These are phyloP conservation scores for Graphium colonna DNA, from an alignment of 2,888 invertebrate genomes.

Conservation along the genomic window DNA sequence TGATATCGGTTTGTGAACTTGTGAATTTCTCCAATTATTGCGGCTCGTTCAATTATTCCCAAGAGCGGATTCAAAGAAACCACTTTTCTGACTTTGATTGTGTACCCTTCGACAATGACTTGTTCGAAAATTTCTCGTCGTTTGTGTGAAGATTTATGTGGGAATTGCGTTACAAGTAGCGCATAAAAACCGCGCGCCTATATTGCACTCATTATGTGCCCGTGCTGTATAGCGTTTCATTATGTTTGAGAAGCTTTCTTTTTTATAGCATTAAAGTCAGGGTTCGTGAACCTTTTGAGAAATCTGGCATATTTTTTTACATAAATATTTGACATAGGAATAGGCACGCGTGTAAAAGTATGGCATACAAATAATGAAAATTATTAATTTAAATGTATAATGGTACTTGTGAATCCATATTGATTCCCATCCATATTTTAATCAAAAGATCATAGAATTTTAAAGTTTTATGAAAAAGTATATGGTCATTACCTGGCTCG, in stretches of 20 bases:
- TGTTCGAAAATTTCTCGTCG: slow-evolving; percentile 15
- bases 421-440: too few species aligned
- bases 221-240: slow-evolving; percentile 1
- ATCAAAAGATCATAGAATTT: too few species aligned
- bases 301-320: neutral
- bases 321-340: too few species aligned
- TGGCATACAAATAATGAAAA: too few species aligned
- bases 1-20: slow-evolving; percentile 7
- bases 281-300: neutral
- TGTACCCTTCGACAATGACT: slow-evolving; percentile 22
- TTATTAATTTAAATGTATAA: too few species aligned
- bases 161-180: slow-evolving; percentile 12
- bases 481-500: too few species aligned
- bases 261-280: neutral
- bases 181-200: slow-evolving; percentile 9
- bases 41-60: slow-evolving; percentile 30
- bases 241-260: neutral
- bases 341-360: too few species aligned
- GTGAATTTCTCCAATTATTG: slow-evolving; percentile 33
- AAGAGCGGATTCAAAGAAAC: slow-evolving; percentile 21
- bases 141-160: slow-evolving; percentile 14
- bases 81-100: slow-evolving; percentile 16
- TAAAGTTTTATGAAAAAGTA: too few species aligned
- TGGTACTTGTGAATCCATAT: too few species aligned
- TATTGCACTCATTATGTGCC: slow-evolving; percentile 8